These are phyloP conservation scores for Psephotus haematonotus DNA, from an alignment of 2,113 vertebrate genomes.

Conservation along the genomic window DNA sequence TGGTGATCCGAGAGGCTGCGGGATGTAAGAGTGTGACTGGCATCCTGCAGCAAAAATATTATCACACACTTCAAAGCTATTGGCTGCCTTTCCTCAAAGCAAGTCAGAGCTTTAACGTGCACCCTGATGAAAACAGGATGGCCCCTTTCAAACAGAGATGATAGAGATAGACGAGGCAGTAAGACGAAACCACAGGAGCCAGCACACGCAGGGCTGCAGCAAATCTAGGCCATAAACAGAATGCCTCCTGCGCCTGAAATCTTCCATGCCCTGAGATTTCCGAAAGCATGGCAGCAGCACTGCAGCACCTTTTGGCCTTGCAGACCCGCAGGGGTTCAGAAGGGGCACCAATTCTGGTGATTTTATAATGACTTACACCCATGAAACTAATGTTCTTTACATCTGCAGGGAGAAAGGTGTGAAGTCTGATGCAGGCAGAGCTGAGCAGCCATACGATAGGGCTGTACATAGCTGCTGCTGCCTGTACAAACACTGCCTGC, in stretches of 20 bases:
- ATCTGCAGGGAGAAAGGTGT: not conserved
- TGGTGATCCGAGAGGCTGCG: not conserved
- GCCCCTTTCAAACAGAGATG: constrained; percentile 4
- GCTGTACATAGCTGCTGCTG: not conserved
- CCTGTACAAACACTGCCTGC: not conserved
- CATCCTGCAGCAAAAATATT: constrained; percentile 7
- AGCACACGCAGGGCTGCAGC: not conserved
- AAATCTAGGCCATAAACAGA: constrained; percentile 40
- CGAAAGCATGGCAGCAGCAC: not conserved
- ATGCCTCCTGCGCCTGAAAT: not conserved
- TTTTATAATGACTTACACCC: not conserved
- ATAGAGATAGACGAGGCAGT: not conserved
- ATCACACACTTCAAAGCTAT: constrained; percentile 38
- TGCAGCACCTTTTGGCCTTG: not conserved
- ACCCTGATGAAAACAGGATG: not conserved
- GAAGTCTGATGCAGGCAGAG: not conserved
- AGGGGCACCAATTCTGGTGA: not conserved
- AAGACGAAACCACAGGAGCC: not conserved
- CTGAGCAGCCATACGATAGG: not conserved
- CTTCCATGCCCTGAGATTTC: not conserved
- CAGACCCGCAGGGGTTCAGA: not conserved
- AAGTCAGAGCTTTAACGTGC: not conserved
- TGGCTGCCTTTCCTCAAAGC: constrained; percentile 27
- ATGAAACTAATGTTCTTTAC: rapidly evolving
- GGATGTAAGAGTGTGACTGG: not conserved